Evolutionary conservation across 1,140 invertebrate species (phyloP).

Genomic region (Drosophila bocki): DNA sequence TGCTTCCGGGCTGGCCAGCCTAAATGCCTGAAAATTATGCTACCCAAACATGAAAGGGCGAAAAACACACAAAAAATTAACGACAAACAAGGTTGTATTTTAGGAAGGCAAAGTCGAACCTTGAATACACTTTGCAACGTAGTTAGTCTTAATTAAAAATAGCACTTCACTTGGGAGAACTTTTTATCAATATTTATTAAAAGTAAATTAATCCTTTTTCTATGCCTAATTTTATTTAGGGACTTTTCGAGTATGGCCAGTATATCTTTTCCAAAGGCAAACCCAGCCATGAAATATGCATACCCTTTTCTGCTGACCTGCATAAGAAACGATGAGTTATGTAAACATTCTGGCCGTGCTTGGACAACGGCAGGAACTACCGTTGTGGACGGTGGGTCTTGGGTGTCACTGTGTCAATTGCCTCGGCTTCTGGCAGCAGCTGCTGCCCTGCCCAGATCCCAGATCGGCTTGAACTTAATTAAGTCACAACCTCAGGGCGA

Average conservation of each 20-base stretch:
- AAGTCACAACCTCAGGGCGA: slow-evolving; percentile 65
- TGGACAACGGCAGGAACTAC: slow-evolving; percentile 2
- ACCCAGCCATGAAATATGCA: not conserved
- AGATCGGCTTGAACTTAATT: slow-evolving; percentile 60
- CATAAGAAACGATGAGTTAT: slow-evolving; percentile 58
- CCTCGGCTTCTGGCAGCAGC: slow-evolving; percentile 31
- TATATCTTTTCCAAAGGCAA: not conserved
- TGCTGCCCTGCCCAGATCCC: slow-evolving; percentile 49
- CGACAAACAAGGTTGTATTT: not conserved
- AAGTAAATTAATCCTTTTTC: not conserved
- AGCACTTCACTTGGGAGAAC: rapidly evolving
- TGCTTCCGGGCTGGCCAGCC: slow-evolving; percentile 72
- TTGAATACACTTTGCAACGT: slow-evolving; percentile 18
- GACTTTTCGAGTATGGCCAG: not conserved
- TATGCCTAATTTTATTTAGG: not conserved
- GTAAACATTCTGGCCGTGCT: slow-evolving; percentile 49
- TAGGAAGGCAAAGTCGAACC: not conserved
- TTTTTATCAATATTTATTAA: not conserved
- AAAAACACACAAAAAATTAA: slow-evolving; percentile 42
- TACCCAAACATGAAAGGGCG: slow-evolving; percentile 70
- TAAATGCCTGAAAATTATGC: slow-evolving; percentile 79
- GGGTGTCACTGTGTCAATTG: slow-evolving; percentile 81
- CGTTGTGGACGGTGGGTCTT: slow-evolving; percentile 7
- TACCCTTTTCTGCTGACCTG: not conserved
- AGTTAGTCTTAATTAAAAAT: not conserved